Percentiles rank a stretch among this genome's conserved stretches.
phyloP scores from a whole-genome alignment of 2,888 invertebrate species.

The Chrysolina haemoptera region DNA sequence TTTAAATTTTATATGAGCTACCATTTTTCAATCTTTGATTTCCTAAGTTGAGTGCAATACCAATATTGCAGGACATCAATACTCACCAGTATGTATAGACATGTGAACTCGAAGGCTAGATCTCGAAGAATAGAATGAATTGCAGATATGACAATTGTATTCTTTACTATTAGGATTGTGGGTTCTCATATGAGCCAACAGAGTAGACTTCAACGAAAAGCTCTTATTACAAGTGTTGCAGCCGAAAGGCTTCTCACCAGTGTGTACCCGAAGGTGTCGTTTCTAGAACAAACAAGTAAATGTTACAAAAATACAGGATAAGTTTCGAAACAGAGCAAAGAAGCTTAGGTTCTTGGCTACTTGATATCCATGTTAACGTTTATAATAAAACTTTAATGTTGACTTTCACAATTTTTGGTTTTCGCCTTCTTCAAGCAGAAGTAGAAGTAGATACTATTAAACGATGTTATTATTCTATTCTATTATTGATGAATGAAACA shows the following conservation, averaged over 20 bases:
- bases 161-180: constrained; percentile 73
- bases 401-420: no score
- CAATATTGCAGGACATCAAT: not conserved
- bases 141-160: constrained; percentile 77
- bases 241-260: constrained; percentile 78
- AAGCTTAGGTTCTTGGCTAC: not conserved
- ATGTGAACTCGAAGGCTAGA: constrained; percentile 79
- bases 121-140: constrained; percentile 76
- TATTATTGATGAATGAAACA: no score
- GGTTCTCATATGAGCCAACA: constrained; percentile 75
- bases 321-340: not conserved
- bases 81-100: constrained; percentile 75
- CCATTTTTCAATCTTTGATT: no score
- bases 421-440: no score
- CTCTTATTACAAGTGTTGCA: constrained; percentile 72
- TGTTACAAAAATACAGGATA: not conserved
- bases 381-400: no score
- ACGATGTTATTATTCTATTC: no score
- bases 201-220: constrained; percentile 79
- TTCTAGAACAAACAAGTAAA: constrained; percentile 63
- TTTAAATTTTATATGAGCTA: no score
- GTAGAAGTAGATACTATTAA: no score
- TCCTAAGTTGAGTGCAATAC: no score
- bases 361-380: no score
- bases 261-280: constrained; percentile 78